phyloP scores from a whole-genome alignment of 2,797 vertebrate genomes.

The Hydrophis major region DNA sequence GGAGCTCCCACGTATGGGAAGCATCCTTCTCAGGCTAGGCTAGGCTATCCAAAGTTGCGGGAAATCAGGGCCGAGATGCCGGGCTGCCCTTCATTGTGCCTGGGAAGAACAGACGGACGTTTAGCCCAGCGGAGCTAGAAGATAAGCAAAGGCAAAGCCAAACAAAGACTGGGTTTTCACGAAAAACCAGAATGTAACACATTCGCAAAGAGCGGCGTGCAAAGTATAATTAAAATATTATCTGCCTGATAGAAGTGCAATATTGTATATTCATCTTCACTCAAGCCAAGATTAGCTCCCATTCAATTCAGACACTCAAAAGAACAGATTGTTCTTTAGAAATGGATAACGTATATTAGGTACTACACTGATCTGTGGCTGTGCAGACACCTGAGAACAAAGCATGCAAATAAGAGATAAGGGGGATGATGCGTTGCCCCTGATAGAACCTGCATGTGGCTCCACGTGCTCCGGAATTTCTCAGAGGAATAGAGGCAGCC shows the following conservation, averaged over 20 bases:
- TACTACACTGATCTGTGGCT: neutral
- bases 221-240: constrained; percentile 29
- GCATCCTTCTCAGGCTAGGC: neutral
- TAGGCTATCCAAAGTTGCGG: neutral
- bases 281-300: constrained; percentile 29
- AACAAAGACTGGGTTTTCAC: constrained; percentile 25
- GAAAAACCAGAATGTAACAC: constrained; percentile 35
- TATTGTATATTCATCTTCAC: constrained; percentile 41
- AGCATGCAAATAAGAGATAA: neutral
- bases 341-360: constrained; percentile 15
- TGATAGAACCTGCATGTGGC: neutral
- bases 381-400: neutral
- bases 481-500: neutral
- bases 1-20: neutral
- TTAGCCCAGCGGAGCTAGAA: accelerated
- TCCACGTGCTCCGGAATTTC: neutral
- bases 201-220: constrained; percentile 13
- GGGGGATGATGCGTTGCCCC: neutral
- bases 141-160: neutral
- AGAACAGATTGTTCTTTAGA: constrained; percentile 20
- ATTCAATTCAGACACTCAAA: neutral
- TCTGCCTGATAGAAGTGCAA: constrained; percentile 49
- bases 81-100: constrained; percentile 1
- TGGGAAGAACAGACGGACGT: constrained; percentile 11
- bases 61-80: neutral